Percentiles rank a stretch among this genome's conserved stretches.
Conservation (phyloP, 2,113 vertebrate species). For the Hystrix brachyura region DNA sequence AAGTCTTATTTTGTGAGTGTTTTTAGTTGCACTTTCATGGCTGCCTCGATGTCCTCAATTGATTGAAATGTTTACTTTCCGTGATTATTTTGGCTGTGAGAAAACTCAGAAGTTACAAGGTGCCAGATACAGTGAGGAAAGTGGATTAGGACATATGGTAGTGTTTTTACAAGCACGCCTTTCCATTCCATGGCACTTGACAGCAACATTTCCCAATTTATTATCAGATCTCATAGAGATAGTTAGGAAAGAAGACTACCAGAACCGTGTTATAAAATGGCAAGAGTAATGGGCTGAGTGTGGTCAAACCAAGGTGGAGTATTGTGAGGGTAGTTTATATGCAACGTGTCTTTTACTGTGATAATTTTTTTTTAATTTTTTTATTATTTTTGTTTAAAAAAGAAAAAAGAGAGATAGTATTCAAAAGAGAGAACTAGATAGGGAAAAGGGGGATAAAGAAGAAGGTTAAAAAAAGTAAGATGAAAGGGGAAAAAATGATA, state of each 20-base stretch:
- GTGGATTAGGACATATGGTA: background rate
- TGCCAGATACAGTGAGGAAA: background rate
- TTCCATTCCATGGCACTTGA: background rate
- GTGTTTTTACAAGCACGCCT: background rate
- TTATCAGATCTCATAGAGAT: background rate
- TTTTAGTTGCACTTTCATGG: background rate
- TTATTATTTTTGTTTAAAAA: too few relatives aligned
- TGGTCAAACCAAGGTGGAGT: background rate
- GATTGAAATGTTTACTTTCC: background rate
- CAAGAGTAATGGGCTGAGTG: background rate
- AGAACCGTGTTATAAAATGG: background rate
- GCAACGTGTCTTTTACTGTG: background rate
- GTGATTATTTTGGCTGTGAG: background rate
- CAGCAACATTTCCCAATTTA: background rate
- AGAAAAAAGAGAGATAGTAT: too few relatives aligned
- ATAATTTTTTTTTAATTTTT: background rate
- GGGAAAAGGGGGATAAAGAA: too few relatives aligned
- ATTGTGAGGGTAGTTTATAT: background rate
- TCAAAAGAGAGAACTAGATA: too few relatives aligned
- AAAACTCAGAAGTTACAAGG: background rate
- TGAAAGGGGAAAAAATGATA: too few relatives aligned
- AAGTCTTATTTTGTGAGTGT: background rate
- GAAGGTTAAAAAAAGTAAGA: too few relatives aligned
- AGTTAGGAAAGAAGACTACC: background rate
- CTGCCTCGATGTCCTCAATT: background rate